Evolutionary conservation across 2,888 invertebrate genomes (phyloP), one percentile per base, ranked within the genome.

Genomic region (Tryphoninae sp.): DNA sequence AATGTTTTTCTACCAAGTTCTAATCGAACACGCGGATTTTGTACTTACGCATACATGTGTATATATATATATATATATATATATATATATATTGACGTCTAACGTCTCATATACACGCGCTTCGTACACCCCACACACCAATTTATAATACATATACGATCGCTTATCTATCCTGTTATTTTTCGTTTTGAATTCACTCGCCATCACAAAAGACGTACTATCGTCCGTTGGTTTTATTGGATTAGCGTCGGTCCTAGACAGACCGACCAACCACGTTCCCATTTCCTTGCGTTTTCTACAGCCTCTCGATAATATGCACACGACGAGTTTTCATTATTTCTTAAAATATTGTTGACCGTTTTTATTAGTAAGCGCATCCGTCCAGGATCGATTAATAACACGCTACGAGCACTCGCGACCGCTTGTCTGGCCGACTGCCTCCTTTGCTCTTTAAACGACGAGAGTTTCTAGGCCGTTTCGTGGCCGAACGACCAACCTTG

Each of bases 371-470:
- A 13, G 1, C 19, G 1, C 19, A 16, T 58, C 16, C 42, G 16
- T n/a, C 19, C 53, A 72, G 67, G 51, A 19, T 6, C 49, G 11
- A 19, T 62, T 26, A 19, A 58, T 23, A 22, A 26, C 69, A 78
- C 71, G 81, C 83, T 75, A 75, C 40, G 19, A 83, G 81, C 81
- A 83, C 72, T 62, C 58, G 77, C 73, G 69, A 65, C 77, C 45
- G 83, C 83, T 83, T 83, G 19, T 75, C 59, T 45, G 51, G 81
- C 81, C 71, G 53, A 78, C 62, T 78, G 78, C 75, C 78, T 78
- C 73, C 83, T 81, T 80, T 83, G 79, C 80, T 81, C 81, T 81
- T 79, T 77, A 80, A 67, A 80, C 79, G 53, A 79, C 49, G 33
- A 68, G 51, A 64, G n/a, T 45, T 13, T 45, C 45, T 7, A 11